Evolutionary conservation across 2,113 vertebrate species (phyloP).

Genomic region (Atractosteus spatula): DNA sequence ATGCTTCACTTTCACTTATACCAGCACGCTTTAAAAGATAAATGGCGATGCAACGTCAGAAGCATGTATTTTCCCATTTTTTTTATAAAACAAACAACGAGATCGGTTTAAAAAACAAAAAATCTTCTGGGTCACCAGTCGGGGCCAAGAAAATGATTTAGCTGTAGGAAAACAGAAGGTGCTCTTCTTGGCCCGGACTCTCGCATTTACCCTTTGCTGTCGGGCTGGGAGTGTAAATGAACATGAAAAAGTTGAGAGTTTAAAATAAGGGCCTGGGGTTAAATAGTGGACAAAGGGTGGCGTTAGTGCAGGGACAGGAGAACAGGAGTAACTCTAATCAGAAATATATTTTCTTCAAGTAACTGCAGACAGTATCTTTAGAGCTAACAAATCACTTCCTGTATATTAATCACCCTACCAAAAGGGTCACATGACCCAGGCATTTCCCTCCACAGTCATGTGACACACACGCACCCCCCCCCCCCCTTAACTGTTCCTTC

Average conservation of each 20-base stretch:
- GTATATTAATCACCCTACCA: slow-evolving; percentile 62
- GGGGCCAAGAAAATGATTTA: neutral
- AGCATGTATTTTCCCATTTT: no score
- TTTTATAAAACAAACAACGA: no score
- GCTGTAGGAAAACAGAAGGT: neutral
- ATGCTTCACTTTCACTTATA: neutral
- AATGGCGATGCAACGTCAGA: no score
- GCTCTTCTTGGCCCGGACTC: neutral
- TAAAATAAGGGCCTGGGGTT: neutral
- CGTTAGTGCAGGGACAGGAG: neutral
- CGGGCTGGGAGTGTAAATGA: no score
- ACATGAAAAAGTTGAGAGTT: neutral
- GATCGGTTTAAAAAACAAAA: no score
- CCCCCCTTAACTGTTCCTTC: slow-evolving; percentile 70
- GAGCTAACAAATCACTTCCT: slow-evolving; percentile 62
- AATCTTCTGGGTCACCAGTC: neutral
- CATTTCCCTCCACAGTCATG: slow-evolving; percentile 73
- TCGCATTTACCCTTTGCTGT: neutral
- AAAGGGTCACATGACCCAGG: slow-evolving; percentile 73
- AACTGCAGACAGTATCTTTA: slow-evolving; percentile 39
- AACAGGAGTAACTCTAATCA: neutral
- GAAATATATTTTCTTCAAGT: neutral
- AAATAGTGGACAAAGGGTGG: neutral
- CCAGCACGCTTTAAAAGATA: no score
- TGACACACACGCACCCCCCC: slow-evolving; percentile 66